Conservation (phyloP, 2,113 vertebrate species). For the Chloropsis hardwickii region DNA sequence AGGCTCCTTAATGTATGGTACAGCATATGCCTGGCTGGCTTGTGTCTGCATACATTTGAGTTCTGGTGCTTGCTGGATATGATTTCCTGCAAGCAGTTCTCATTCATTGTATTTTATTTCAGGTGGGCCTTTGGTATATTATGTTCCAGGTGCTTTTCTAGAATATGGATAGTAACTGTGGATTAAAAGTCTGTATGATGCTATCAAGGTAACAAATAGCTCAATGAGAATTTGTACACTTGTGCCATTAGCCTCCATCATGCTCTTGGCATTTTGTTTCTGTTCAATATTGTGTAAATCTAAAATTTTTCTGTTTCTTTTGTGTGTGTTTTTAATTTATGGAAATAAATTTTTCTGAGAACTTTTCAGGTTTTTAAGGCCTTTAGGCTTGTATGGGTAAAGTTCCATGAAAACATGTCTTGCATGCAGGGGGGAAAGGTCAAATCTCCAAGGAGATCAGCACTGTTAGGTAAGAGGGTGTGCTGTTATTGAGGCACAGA, state of each 20-base stretch:
- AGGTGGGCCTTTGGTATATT: constrained; percentile 42
- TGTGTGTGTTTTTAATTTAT: constrained; percentile 77
- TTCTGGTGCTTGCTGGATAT: background rate
- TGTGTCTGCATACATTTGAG: background rate
- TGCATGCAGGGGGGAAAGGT: background rate
- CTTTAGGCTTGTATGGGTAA: background rate
- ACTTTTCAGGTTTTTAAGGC: constrained; percentile 4
- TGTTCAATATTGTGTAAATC: constrained; percentile 68
- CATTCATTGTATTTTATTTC: constrained; percentile 4
- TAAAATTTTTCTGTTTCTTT: constrained; percentile 59
- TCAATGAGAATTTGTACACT: constrained; percentile 62
- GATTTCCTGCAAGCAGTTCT: constrained; percentile 20
- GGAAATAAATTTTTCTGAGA: constrained; percentile 76
- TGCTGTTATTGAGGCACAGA: background rate
- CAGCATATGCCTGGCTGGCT: background rate
- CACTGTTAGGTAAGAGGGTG: background rate
- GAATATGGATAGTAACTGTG: constrained; percentile 50
- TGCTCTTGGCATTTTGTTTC: constrained; percentile 63
- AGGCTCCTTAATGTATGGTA: background rate
- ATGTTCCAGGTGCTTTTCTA: constrained; percentile 54
- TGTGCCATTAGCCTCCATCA: constrained; percentile 63
- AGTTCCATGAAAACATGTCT: background rate
- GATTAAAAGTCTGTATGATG: constrained; percentile 50
- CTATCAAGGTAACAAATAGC: constrained; percentile 59
- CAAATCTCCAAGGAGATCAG: background rate